phyloP scores from a whole-genome alignment of 2,888 invertebrate species.

The Microctonus brassicae region DNA sequence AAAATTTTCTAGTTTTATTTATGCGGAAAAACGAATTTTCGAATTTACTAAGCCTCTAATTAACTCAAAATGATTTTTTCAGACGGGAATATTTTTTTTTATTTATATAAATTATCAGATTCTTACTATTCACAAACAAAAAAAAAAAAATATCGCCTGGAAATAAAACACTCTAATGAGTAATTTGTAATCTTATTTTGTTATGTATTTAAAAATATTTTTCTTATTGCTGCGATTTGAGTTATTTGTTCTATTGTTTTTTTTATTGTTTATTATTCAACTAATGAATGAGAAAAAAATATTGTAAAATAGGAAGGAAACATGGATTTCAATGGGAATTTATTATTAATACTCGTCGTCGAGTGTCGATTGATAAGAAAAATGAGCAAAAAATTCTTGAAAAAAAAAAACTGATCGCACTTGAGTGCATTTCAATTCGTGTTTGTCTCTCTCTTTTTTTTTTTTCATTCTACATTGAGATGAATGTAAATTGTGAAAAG shows the following conservation, averaged over 20 bases:
- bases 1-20: too few species aligned
- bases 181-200: not conserved
- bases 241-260: conserved; percentile 21
- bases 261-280: conserved; percentile 57
- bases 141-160: too few species aligned
- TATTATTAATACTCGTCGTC: too few species aligned
- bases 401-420: not conserved
- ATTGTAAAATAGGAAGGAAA: too few species aligned
- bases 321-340: too few species aligned
- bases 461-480: not conserved
- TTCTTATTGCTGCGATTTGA: not conserved
- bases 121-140: too few species aligned
- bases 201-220: not conserved
- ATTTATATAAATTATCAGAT: too few species aligned
- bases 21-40: too few species aligned
- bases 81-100: too few species aligned
- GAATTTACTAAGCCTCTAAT: too few species aligned
- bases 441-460: conserved; percentile 5
- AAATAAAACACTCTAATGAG: too few species aligned
- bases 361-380: conserved; percentile 14
- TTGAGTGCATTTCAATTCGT: conserved; percentile 37
- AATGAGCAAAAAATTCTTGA: not conserved
- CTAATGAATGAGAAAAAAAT: conserved; percentile 14
- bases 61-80: too few species aligned
- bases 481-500: not conserved